These are phyloP conservation scores for Eupithecia tripunctaria DNA, from an alignment of 2,888 invertebrate species.

Conservation along the genomic window DNA sequence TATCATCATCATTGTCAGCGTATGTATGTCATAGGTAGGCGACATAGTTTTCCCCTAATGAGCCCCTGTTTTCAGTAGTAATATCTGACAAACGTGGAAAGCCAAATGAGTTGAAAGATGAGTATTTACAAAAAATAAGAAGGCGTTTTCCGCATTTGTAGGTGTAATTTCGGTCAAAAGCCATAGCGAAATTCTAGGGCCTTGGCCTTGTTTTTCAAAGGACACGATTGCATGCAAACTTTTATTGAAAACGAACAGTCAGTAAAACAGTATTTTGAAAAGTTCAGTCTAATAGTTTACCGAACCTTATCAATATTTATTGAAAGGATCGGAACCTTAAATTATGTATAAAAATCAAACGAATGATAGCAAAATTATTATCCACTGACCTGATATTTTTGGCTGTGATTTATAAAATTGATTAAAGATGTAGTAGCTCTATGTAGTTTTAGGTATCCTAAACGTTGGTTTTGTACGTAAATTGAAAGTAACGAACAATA, in stretches of 20 bases:
- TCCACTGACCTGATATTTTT: no score
- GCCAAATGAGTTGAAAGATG: no score
- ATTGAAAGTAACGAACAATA: background rate
- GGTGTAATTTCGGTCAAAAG: background rate
- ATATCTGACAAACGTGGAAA: no score
- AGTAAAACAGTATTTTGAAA: no score
- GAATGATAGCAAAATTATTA: no score
- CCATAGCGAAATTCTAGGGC: background rate
- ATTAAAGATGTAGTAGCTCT: background rate
- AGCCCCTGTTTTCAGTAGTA: no score
- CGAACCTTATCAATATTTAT: background rate
- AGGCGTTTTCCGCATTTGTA: background rate
- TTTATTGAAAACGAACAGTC: background rate
- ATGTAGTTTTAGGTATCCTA: background rate
- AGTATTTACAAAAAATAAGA: background rate
- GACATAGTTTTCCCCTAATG: no score
- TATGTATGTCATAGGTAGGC: no score
- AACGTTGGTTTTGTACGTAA: constrained; percentile 8
- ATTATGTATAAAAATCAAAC: background rate
- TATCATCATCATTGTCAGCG: no score
- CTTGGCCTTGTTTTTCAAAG: background rate
- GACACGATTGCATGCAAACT: background rate
- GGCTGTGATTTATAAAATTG: background rate
- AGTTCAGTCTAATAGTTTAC: no score
- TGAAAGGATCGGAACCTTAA: background rate